phyloP scores from a whole-genome alignment of 2,113 vertebrate genomes.

The Poeciliopsis occidentalis region DNA sequence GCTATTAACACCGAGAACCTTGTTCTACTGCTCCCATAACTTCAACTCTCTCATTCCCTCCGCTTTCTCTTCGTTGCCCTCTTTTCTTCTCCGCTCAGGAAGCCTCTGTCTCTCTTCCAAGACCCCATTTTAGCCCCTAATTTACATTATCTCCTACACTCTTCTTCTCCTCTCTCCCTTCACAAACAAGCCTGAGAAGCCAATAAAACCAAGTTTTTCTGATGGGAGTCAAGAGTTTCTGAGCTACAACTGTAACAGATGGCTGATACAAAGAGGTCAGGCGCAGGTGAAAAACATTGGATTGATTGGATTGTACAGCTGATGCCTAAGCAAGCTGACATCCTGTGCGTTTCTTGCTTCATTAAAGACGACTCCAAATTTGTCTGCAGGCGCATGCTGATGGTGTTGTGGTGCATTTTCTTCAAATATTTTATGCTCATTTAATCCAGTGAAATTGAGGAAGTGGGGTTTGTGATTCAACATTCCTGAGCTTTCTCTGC shows the following conservation, averaged over 20 bases:
- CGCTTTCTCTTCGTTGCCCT: slow-evolving; percentile 11
- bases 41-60: slow-evolving; percentile 8
- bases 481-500: not conserved
- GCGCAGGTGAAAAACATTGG: not conserved
- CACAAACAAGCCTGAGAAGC: slow-evolving; percentile 42
- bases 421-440: slow-evolving; percentile 13
- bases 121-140: slow-evolving; percentile 47
- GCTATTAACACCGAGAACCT: slow-evolving; percentile 49
- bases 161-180: slow-evolving; percentile 41
- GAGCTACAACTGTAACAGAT: not conserved
- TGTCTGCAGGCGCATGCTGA: not conserved
- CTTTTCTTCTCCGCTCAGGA: slow-evolving; percentile 28
- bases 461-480: not conserved
- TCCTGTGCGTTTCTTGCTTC: not conserved
- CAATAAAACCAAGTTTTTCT: slow-evolving; percentile 3
- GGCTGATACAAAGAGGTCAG: slow-evolving; percentile 20
- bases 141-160: slow-evolving; percentile 46
- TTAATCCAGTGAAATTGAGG: slow-evolving; percentile 5
- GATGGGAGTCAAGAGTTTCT: not conserved
- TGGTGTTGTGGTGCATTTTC: not conserved
- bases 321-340: not conserved
- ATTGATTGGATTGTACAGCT: slow-evolving; percentile 10
- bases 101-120: slow-evolving; percentile 49
- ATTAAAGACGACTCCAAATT: not conserved
- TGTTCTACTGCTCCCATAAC: slow-evolving; percentile 45